Percentiles rank a stretch among this genome's conserved stretches.
Evolutionary conservation across 2,888 invertebrate species (phyloP).

Genomic region (Drosophila pegasa): DNA sequence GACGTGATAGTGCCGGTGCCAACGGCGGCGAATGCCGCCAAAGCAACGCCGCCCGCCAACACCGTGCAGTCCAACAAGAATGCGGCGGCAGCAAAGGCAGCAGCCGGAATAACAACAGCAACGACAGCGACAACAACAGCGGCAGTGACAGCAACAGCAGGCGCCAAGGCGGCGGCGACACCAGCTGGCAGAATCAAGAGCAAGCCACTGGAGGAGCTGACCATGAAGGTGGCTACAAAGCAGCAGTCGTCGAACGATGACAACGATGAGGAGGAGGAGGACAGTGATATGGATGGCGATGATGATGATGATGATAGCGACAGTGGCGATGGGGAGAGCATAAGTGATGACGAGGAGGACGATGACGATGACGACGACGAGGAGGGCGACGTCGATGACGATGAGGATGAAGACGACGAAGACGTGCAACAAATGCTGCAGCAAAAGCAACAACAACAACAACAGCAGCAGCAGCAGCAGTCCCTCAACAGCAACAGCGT

Average conservation of each 20-base stretch:
- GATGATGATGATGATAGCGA: conserved; percentile 54
- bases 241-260: conserved; percentile 5
- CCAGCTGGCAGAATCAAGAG: conserved; percentile 8
- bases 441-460: conserved; percentile 30
- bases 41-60: neutral
- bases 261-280: conserved; percentile 19
- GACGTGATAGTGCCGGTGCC: conserved; percentile 75
- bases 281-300: conserved; percentile 54
- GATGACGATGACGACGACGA: conserved; percentile 48
- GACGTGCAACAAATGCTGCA: conserved; percentile 26
- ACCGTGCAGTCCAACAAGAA: conserved; percentile 7
- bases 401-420: conserved; percentile 41
- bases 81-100: conserved; percentile 1
- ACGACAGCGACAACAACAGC: conserved; percentile 11
- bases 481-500: conserved; percentile 23
- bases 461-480: conserved; percentile 19
- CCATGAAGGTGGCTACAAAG: neutral
- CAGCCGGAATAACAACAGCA: conserved; percentile 11
- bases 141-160: neutral
- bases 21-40: conserved; percentile 1
- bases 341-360: conserved; percentile 42
- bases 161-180: conserved; percentile 9
- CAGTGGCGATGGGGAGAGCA: conserved; percentile 45
- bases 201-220: conserved; percentile 1
- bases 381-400: conserved; percentile 51